Evolutionary conservation across 2,888 invertebrate genomes (phyloP).

Genomic region (Cheilosia scutellata): DNA sequence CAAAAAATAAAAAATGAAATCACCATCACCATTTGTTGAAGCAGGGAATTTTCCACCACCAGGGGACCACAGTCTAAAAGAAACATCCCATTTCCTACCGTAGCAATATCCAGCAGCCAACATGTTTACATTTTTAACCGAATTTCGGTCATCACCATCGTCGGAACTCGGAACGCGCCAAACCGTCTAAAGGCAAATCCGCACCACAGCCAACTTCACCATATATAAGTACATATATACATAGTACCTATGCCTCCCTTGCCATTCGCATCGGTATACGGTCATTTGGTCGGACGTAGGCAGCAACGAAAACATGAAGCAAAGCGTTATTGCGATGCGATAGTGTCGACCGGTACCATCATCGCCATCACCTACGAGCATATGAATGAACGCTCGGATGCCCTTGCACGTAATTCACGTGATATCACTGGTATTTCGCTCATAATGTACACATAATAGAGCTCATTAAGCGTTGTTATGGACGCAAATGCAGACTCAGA

Average conservation of each 20-base stretch:
- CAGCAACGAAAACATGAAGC: slow-evolving; percentile 27
- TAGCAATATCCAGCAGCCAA: slow-evolving; percentile 20
- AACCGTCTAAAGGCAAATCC: slow-evolving; percentile 19
- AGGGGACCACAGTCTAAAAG: slow-evolving; percentile 12
- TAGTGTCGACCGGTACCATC: slow-evolving; percentile 23
- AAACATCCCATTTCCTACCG: neutral
- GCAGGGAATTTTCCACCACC: neutral
- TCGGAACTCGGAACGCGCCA: neutral
- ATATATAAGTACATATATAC: too few relatives aligned
- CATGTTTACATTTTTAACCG: slow-evolving; percentile 44
- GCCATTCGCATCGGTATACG: neutral
- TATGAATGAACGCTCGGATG: slow-evolving; percentile 51
- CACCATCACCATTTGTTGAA: neutral
- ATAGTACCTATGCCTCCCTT: neutral
- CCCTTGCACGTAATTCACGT: slow-evolving; percentile 48
- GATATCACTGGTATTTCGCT: slow-evolving; percentile 39
- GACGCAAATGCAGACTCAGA: slow-evolving; percentile 23
- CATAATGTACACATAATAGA: slow-evolving; percentile 54
- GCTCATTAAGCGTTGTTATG: slow-evolving; percentile 59
- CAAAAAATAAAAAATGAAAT: slow-evolving; percentile 5
- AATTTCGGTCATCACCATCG: slow-evolving; percentile 29
- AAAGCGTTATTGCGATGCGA: slow-evolving; percentile 46
- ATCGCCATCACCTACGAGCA: slow-evolving; percentile 3
- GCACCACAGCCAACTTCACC: slow-evolving; percentile 3
- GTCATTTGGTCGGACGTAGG: slow-evolving; percentile 9